Evolutionary conservation across 1,140 invertebrate species (phyloP).

Genomic region (Dendroctonus ponderosae): DNA sequence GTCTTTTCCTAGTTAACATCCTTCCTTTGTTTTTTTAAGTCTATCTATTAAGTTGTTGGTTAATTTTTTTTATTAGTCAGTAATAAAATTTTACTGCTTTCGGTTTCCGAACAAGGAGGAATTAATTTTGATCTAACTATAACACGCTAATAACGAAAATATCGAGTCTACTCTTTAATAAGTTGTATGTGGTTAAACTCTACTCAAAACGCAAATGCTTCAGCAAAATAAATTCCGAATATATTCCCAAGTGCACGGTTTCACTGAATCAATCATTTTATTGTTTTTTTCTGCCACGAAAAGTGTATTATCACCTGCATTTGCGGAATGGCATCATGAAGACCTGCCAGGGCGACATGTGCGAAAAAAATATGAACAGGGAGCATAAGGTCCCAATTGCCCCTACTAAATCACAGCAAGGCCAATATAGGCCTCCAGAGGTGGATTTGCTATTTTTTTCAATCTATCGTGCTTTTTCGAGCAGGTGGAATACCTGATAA

Average conservation of each 20-base stretch:
- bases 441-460: slow-evolving; percentile 11
- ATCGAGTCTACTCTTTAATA: too few species aligned
- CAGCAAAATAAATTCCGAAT: too few species aligned
- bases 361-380: slow-evolving; percentile 26
- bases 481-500: neutral
- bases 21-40: too few species aligned
- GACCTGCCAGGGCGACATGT: slow-evolving; percentile 24
- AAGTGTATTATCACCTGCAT: slow-evolving; percentile 28
- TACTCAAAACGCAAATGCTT: too few species aligned
- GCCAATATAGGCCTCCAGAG: slow-evolving; percentile 24
- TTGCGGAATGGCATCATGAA: slow-evolving; percentile 22
- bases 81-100: too few species aligned
- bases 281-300: slow-evolving; percentile 8
- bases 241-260: slow-evolving; percentile 10
- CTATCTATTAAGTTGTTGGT: too few species aligned
- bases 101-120: too few species aligned
- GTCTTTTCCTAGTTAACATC: too few species aligned
- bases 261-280: slow-evolving; percentile 21
- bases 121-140: too few species aligned
- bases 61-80: too few species aligned
- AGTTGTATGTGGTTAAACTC: too few species aligned
- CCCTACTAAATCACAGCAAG: slow-evolving; percentile 18
- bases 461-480: neutral
- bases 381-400: slow-evolving; percentile 21
- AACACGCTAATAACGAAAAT: too few species aligned